Conservation (phyloP, 2,797 vertebrate genomes). For the Etheostoma nigrum region DNA sequence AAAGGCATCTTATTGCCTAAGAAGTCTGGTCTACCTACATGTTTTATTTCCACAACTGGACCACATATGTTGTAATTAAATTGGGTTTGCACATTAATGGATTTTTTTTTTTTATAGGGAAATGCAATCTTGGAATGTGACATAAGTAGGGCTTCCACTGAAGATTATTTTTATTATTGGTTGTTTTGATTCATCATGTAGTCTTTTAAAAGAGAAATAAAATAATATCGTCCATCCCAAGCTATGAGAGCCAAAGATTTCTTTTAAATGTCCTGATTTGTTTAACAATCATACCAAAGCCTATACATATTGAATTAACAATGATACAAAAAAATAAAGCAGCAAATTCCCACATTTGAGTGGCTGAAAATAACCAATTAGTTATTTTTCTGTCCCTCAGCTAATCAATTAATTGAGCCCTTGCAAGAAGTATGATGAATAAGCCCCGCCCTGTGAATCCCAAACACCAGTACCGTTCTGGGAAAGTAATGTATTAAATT, state of each 20-base stretch:
- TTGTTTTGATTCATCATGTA: not conserved
- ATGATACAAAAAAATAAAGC: not conserved
- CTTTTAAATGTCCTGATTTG: not conserved
- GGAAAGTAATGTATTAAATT: slow-evolving; percentile 10
- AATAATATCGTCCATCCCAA: not conserved
- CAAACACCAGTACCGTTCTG: not conserved
- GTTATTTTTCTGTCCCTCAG: not conserved
- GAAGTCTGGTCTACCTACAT: not conserved
- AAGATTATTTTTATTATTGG: not conserved
- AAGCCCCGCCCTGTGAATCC: not conserved
- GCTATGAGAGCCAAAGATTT: not conserved
- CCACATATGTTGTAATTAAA: slow-evolving; percentile 21
- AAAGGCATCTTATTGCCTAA: not conserved
- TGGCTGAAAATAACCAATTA: not conserved
- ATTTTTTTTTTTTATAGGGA: not conserved
- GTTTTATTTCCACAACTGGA: not conserved
- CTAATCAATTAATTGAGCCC: not conserved
- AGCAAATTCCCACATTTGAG: not conserved
- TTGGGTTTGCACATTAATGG: slow-evolving; percentile 9
- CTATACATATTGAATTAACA: not conserved
- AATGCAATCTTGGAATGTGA: not conserved
- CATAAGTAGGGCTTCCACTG: not conserved
- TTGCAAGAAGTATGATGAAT: not conserved
- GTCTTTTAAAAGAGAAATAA: not conserved
- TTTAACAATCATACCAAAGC: not conserved